Evolutionary conservation across 1,140 invertebrate species (phyloP), one percentile per base, ranked within the genome.

Genomic region (Sitobion miscanthi): DNA sequence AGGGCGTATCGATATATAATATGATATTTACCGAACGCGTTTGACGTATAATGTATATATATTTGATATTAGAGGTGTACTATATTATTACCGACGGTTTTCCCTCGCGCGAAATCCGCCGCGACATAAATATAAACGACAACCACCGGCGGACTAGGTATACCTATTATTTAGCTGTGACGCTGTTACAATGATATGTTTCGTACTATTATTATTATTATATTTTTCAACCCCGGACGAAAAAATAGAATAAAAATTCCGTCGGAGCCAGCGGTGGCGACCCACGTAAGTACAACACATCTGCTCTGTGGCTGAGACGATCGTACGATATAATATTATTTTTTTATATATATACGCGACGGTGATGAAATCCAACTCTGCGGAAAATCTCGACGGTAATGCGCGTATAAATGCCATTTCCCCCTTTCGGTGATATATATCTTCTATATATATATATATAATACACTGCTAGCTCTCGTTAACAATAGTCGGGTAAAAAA

Each of bases 401-500:
- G n/a, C 87, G 38, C 86, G 86, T 87, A 87, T 87, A 87, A 88
- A 88, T 54, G 87, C 87, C 87, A n/a, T 88, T 88, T 88, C 87
- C 87, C 87, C 49, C 87, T 88, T 88, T 88, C 87, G 35, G 35
- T 54, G 87, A 54, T 54, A 54, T n/a, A 54, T 54, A 54, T 54
- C 57, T 17, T 69, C 30, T n/a, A 62, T n/a, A 69, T n/a, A 30
- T 69, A 69, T 30, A n/a, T 30, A 69, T 69, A n/a, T 69, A 69
- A 77, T 77, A n/a, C 9, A 77, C 14, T 77, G 21, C 62, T 77
- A 77, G n/a, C 30, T 77, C 87, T 88, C 87, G 87, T 88, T 54
- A 88, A 88, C 87, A 88, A 88, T 88, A n/a, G 87, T 54, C 87
- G 87, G 21, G 87, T 88, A 88, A 88, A 88, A 88, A 88, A 88